These are phyloP conservation scores for Carassius auratus DNA, from an alignment of 2,113 vertebrate species.

Conservation along the genomic window DNA sequence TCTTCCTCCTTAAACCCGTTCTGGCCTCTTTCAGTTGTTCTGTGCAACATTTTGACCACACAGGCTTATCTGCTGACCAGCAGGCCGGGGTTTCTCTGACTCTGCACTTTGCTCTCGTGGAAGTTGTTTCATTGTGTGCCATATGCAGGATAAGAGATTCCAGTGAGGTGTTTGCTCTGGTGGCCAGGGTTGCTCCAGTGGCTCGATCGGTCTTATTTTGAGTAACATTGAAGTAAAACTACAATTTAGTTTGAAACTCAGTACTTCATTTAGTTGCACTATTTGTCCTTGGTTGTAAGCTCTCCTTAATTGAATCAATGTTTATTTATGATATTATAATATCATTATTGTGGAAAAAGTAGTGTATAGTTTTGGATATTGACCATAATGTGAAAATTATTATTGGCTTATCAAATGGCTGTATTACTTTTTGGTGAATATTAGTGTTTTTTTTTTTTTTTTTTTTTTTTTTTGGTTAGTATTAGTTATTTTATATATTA, in stretches of 20 bases:
- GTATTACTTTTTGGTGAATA: no score
- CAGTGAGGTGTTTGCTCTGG: not conserved
- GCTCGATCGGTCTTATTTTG: not conserved
- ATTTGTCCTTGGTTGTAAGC: not conserved
- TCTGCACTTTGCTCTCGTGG: conserved; percentile 52
- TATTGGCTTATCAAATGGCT: not conserved
- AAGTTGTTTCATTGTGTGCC: conserved; percentile 30
- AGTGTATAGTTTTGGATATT: not conserved
- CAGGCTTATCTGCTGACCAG: conserved; percentile 65
- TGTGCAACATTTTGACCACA: conserved; percentile 47
- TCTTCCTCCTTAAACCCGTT: not conserved
- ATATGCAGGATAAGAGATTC: conserved; percentile 39
- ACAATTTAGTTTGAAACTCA: not conserved
- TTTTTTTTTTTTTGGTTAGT: no score
- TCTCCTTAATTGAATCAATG: not conserved
- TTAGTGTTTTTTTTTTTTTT: no score
- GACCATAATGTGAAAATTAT: not conserved
- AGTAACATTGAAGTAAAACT: not conserved
- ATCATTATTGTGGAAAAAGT: not conserved
- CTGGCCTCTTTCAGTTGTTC: not conserved
- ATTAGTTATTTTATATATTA: no score
- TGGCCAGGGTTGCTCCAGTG: not conserved
- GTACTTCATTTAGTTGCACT: not conserved
- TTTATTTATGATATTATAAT: not conserved
- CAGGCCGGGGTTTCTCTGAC: conserved; percentile 54